phyloP scores from a whole-genome alignment of 2,113 vertebrate genomes.

The Pachypanchax playfairii region DNA sequence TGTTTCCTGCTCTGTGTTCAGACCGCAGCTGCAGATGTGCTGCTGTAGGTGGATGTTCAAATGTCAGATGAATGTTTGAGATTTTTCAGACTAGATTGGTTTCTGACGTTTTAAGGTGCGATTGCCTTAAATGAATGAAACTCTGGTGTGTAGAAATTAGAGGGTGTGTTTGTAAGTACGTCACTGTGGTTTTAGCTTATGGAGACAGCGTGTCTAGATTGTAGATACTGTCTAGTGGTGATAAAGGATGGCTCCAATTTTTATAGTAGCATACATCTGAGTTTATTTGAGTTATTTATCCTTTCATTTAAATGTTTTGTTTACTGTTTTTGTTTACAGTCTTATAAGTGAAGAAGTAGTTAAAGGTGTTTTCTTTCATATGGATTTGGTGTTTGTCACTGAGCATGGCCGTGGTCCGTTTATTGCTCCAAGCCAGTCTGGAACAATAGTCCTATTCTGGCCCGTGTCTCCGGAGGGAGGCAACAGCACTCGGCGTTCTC shows the following conservation, averaged over 20 bases:
- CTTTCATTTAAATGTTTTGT: too few species aligned
- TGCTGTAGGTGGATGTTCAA: constrained; percentile 5
- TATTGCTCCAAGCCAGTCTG: constrained; percentile 56
- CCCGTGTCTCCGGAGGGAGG: constrained; percentile 72
- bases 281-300: too few species aligned
- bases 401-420: constrained; percentile 50
- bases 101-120: not conserved
- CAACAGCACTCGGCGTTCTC: constrained; percentile 68
- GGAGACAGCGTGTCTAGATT: not conserved
- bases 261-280: constrained; percentile 7
- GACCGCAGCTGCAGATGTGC: constrained; percentile 54
- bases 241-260: constrained; percentile 21
- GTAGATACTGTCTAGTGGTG: not conserved
- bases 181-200: constrained; percentile 25
- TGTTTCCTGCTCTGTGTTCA: constrained; percentile 67
- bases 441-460: constrained; percentile 81
- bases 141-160: not conserved
- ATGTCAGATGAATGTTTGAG: not conserved
- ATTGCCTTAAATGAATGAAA: constrained; percentile 2
- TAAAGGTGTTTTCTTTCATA: constrained; percentile 8
- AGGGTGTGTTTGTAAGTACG: not conserved
- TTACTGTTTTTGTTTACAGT: not conserved
- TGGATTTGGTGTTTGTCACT: constrained; percentile 38
- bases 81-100: constrained; percentile 6
- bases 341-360: constrained; percentile 19